A percentile compares a stretch with the other conserved stretches of the same genome.
phyloP scores from a whole-genome alignment of 2,797 vertebrate species.

The Pantherophis alleghaniensis region DNA sequence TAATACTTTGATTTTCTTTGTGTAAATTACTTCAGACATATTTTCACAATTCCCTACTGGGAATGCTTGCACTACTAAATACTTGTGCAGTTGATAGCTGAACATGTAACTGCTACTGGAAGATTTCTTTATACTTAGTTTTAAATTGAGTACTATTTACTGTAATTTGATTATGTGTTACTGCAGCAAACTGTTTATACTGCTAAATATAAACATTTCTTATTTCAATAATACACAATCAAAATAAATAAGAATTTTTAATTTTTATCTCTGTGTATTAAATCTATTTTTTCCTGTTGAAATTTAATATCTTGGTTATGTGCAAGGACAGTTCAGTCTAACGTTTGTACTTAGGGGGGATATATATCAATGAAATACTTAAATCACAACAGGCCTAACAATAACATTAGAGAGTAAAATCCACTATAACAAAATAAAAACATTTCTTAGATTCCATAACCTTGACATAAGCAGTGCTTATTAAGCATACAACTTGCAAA shows the following conservation, averaged over 20 bases:
- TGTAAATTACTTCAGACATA: background rate
- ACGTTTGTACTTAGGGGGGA: background rate
- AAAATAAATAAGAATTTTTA: background rate
- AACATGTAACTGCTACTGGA: background rate
- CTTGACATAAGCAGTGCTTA: background rate
- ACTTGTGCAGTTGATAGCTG: background rate
- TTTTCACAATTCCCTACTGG: background rate
- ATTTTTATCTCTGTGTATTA: background rate
- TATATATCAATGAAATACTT: background rate
- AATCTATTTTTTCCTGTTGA: background rate
- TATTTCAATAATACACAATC: background rate
- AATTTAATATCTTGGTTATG: background rate
- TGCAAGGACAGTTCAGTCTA: background rate
- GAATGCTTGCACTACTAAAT: background rate
- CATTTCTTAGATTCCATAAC: background rate
- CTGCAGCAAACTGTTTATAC: background rate
- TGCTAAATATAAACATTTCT: background rate
- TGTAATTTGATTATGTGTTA: background rate
- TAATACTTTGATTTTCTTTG: background rate
- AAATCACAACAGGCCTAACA: background rate
- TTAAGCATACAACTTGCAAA: background rate
- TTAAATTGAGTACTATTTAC: background rate
- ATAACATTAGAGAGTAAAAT: too few species aligned
- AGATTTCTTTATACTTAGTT: background rate
- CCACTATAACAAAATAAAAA: background rate